Percentiles rank a stretch among this genome's conserved stretches.
These are phyloP conservation scores for Trachelus tabidus DNA, from an alignment of 2,888 invertebrate species.

Conservation along the genomic window DNA sequence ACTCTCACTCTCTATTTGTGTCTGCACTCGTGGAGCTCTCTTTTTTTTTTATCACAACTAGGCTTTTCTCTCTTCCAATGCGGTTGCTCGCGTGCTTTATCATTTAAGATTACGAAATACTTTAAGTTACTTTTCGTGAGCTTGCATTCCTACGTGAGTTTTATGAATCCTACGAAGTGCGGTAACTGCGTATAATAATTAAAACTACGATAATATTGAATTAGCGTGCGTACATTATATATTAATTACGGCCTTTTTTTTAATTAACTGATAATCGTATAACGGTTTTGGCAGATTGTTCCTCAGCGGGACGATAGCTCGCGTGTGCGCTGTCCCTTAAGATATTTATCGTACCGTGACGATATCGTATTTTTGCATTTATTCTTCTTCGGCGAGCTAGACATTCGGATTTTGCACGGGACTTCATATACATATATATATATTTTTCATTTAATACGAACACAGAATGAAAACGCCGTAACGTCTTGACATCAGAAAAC, in stretches of 20 bases:
- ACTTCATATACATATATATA: neutral
- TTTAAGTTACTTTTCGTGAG: conserved; percentile 8
- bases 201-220: conserved; percentile 64
- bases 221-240: conserved; percentile 60
- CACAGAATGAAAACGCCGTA: conserved; percentile 12
- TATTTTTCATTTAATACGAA: conserved; percentile 2
- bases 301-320: neutral
- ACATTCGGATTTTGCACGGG: conserved; percentile 4
- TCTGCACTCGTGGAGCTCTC: conserved; percentile 12
- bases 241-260: conserved; percentile 46
- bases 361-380: neutral
- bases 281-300: conserved; percentile 36
- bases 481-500: conserved; percentile 3
- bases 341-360: neutral
- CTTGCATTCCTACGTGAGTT: conserved; percentile 35
- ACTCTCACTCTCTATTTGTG: conserved; percentile 10
- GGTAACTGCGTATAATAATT: conserved; percentile 62
- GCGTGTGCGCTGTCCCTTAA: neutral
- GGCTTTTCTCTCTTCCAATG: neutral
- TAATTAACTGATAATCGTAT: conserved; percentile 44
- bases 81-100: neutral
- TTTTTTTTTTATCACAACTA: conserved; percentile 43
- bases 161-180: conserved; percentile 63
- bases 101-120: conserved; percentile 7
- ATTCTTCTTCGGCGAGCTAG: neutral